Evolutionary conservation across 1,140 invertebrate genomes (phyloP).

Genomic region (Wiebesia pumilae): DNA sequence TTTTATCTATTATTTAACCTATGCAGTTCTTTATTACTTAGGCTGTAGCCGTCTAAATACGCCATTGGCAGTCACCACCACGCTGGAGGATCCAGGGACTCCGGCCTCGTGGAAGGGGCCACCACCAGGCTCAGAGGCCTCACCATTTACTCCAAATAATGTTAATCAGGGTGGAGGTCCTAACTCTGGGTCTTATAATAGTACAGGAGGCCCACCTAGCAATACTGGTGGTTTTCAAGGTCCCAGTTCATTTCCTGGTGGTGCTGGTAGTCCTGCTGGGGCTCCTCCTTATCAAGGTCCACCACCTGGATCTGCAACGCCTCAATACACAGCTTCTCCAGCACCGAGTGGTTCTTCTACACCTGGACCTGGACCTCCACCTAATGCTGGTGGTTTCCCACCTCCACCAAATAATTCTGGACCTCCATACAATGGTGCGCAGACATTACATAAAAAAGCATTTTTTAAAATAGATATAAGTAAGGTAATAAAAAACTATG

Average conservation of each 20-base stretch:
- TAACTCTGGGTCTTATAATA: conserved; percentile 72
- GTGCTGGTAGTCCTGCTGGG: conserved; percentile 80
- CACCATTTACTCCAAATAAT: conserved; percentile 77
- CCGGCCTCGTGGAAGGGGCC: conserved; percentile 80
- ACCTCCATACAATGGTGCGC: conserved; percentile 79
- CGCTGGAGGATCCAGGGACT: conserved; percentile 81
- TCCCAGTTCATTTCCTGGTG: conserved; percentile 79
- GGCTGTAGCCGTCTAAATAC: conserved; percentile 81
- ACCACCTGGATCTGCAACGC: conserved; percentile 82
- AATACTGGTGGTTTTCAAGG: conserved; percentile 77
- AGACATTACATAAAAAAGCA: not conserved
- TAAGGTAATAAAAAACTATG: not conserved
- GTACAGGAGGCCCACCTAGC: conserved; percentile 77
- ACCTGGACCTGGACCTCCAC: conserved; percentile 79
- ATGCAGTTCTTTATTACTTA: conserved; percentile 63
- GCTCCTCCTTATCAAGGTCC: conserved; percentile 80
- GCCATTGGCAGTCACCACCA: conserved; percentile 80
- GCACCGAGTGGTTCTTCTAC: conserved; percentile 85
- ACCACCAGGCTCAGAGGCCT: conserved; percentile 79
- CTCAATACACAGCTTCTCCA: conserved; percentile 84
- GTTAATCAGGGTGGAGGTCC: conserved; percentile 71
- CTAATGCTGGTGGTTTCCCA: conserved; percentile 79
- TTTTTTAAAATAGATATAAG: not conserved
- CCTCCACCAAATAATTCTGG: conserved; percentile 79
- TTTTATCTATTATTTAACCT: conserved; percentile 25